phyloP scores from a whole-genome alignment of 2,888 invertebrate genomes.

The Campoplex capitator region DNA sequence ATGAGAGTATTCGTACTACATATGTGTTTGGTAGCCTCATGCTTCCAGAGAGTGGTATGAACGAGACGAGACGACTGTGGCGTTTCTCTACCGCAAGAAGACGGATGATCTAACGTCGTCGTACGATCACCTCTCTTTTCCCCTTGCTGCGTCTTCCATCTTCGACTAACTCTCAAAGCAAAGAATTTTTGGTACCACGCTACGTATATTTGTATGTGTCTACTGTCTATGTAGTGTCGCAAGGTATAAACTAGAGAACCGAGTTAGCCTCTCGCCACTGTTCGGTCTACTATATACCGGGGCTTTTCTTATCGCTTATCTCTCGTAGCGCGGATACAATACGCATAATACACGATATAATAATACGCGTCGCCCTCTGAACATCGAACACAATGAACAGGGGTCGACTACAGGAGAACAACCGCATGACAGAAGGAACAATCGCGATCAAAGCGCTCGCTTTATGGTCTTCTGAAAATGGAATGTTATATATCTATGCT shows the following conservation, averaged over 20 bases:
- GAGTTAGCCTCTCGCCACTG: slow-evolving; percentile 27
- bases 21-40: background rate
- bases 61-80: slow-evolving; percentile 41
- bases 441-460: slow-evolving; percentile 59
- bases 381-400: slow-evolving; percentile 59
- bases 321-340: slow-evolving; percentile 47
- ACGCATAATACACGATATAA: slow-evolving; percentile 50
- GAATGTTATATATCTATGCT: background rate
- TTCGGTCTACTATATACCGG: slow-evolving; percentile 28
- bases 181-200: background rate
- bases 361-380: slow-evolving; percentile 59
- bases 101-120: slow-evolving; percentile 54
- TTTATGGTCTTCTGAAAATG: slow-evolving; percentile 26
- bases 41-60: background rate
- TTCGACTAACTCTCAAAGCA: slow-evolving; percentile 29
- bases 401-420: slow-evolving; percentile 42
- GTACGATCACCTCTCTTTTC: slow-evolving; percentile 22
- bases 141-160: slow-evolving; percentile 7
- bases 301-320: slow-evolving; percentile 64
- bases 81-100: slow-evolving; percentile 56
- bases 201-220: background rate
- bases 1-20: background rate
- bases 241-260: slow-evolving; percentile 38
- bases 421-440: slow-evolving; percentile 52
- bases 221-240: background rate